Percentiles rank a stretch among this genome's conserved stretches.
These are phyloP conservation scores for Aphis gossypii DNA, from an alignment of 1,140 invertebrate genomes.

Conservation along the genomic window DNA sequence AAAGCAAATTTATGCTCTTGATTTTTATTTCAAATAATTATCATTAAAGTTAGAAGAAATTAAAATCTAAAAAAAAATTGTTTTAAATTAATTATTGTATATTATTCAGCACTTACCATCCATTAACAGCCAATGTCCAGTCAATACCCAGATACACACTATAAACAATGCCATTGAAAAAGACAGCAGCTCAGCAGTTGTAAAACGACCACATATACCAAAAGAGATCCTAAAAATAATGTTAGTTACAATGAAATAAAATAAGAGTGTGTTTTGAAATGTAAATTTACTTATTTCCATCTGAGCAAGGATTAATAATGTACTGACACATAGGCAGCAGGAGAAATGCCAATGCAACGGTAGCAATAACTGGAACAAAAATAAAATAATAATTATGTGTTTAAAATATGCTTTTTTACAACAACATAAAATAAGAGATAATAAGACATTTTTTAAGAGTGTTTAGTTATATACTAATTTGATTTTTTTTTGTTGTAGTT, in stretches of 20 bases:
- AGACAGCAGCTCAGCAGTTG: constrained; percentile 90
- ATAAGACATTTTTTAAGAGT: not conserved
- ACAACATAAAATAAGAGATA: not conserved
- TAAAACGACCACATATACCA: constrained; percentile 87
- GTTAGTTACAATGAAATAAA: not conserved
- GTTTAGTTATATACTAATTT: not conserved
- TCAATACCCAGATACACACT: constrained; percentile 95
- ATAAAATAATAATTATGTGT: constrained; percentile 56
- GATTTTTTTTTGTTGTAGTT: not conserved
- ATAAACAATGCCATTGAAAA: constrained; percentile 91
- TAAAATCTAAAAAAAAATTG: not conserved
- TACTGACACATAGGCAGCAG: constrained; percentile 97
- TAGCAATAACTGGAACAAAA: constrained; percentile 86
- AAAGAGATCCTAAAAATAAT: constrained; percentile 78
- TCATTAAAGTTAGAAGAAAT: not conserved
- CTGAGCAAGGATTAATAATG: constrained; percentile 85
- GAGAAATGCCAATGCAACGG: constrained; percentile 93
- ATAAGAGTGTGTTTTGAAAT: not conserved
- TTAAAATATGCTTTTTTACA: not conserved
- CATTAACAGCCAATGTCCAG: constrained; percentile 97
- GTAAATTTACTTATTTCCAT: constrained; percentile 72
- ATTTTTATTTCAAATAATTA: not conserved
- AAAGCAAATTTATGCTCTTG: not conserved
- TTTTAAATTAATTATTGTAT: not conserved
- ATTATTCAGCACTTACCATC: constrained; percentile 73